Base-by-base conservation (phyloP, 2,888 invertebrate genomes). In the Apeira syringaria region DNA sequence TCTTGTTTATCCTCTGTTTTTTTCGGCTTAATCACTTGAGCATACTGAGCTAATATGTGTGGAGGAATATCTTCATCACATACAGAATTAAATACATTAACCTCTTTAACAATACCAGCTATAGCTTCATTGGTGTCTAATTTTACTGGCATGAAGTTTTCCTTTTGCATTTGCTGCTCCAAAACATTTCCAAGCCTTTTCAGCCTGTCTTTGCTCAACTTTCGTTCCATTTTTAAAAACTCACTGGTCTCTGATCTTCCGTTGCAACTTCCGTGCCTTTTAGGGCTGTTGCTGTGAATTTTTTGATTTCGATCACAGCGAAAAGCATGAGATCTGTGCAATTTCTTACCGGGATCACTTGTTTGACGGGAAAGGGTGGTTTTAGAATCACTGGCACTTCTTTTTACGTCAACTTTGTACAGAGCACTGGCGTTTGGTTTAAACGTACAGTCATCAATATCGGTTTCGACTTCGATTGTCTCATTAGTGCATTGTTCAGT, bases 321-420 rank as follows among this genome's bases (percentile, higher is more conserved):
- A 52, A 92, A 92, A 0, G 92, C 92, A 54, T 92, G 92, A 37
- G 91, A 92, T 26, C 92, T 69, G 26, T 92, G 92, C n/a, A 92
- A 71, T 53, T 91, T 91, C 42, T 90, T 91, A 0, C 88, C 83
- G 0, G 91, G 91, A 51, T 91, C 91, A 52, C 91, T 91, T 0
- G 62, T 67, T 55, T 91, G 91, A 0, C 91, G 67, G 0, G 83
- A 68, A 4, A 91, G 53, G 4, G 70, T 52, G 17, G 77, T 79
- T 57, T 84, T 88, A 0, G 73, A 53, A 1, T 84, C 81, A 56
- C 72, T 74, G 1, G 55, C 45, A 47, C 60, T 70, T 0, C 71
- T 63, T 56, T 77, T 83, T 0, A 80, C 67, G 10, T 86, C 86
- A 48, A 51, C 65, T 65, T 80, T 81, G 49, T 88, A 78, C 31